Evolutionary conservation across 1,140 invertebrate genomes (phyloP), one percentile per base, ranked within the genome.

Genomic region (Plectrocnemia conspersa): DNA sequence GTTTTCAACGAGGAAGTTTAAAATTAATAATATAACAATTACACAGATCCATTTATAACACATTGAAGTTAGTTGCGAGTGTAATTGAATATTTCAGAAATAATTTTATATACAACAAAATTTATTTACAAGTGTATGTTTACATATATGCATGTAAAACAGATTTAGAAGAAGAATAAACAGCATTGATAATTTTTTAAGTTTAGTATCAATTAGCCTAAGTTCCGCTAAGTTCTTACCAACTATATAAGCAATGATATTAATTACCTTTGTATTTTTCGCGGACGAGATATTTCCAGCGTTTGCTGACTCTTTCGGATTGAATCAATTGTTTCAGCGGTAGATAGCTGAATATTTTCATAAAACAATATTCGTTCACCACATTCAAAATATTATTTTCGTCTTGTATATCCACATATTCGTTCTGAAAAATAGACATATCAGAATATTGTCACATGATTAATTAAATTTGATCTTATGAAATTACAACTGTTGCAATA

Each of bases 231-330:
- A n/a, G n/a, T n/a, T n/a, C n/a, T 2, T 22, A 42, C 9, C 13
- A 38, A 38, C 13, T 13, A 6, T 4, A 27, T 27, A 35, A n/a
- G 3, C n/a, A 29, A 10, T 10, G 13, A 25, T 48, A 27, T 0
- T 7, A 46, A 40, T 54, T 35, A 60, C 54, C 19, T 49, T 49
- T 24, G 21, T 54, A 50, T 47, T 54, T 48, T 23, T 50, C 23
- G 7, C 36, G 16, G 7, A 61, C 54, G 6, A 56, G 32, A 21
- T 23, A 33, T 44, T 36, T 22, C 58, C 58, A 61, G 36, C 40
- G 49, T 50, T 61, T 56, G 19, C 54, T 56, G 10, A 56, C 54
- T 54, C 58, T 46, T 45, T 61, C 54, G 32, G 58, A 54, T 18
- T 46, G 35, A 40, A 61, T 53, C 19, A 61, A 35, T 33, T 61